Evolutionary conservation across 2,888 invertebrate genomes (phyloP).

Genomic region (Eilema griseolum): DNA sequence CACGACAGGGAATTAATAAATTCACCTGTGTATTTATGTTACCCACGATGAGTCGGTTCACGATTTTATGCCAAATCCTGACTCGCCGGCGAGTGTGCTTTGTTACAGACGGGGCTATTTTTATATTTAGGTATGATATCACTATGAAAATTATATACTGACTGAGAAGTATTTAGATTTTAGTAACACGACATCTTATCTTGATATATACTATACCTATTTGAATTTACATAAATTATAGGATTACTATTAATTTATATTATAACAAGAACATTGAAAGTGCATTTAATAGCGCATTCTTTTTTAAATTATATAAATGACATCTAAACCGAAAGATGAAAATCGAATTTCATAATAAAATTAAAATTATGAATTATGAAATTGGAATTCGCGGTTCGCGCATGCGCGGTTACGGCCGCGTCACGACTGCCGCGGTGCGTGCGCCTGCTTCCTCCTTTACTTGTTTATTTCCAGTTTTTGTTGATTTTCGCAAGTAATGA

Average conservation of each 20-base stretch:
- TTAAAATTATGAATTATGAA: slow-evolving; percentile 40
- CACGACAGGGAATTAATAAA: slow-evolving; percentile 33
- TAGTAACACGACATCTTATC: not conserved
- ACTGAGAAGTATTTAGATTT: not conserved
- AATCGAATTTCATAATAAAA: slow-evolving; percentile 13
- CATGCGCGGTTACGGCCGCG: slow-evolving; percentile 64
- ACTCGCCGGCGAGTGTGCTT: slow-evolving; percentile 53
- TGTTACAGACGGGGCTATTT: slow-evolving; percentile 48
- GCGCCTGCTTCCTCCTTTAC: slow-evolving; percentile 56
- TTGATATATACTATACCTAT: not conserved
- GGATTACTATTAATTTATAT: not conserved
- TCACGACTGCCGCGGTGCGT: slow-evolving; percentile 63
- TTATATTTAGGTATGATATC: slow-evolving; percentile 47
- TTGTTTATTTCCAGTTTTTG: slow-evolving; percentile 53
- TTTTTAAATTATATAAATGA: not conserved
- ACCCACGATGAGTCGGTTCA: slow-evolving; percentile 58
- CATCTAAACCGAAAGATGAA: slow-evolving; percentile 8
- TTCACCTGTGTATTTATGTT: slow-evolving; percentile 55
- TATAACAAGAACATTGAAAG: not conserved
- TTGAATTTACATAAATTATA: not conserved
- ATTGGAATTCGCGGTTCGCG: slow-evolving; percentile 41
- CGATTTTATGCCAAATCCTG: slow-evolving; percentile 66
- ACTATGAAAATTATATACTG: slow-evolving; percentile 25
- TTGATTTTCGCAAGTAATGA: slow-evolving; percentile 44
- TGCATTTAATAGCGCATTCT: not conserved